A percentile compares a stretch with the other conserved stretches of the same genome.
Conservation (phyloP, 2,888 invertebrate species). For the Holacanthella duospinosa region DNA sequence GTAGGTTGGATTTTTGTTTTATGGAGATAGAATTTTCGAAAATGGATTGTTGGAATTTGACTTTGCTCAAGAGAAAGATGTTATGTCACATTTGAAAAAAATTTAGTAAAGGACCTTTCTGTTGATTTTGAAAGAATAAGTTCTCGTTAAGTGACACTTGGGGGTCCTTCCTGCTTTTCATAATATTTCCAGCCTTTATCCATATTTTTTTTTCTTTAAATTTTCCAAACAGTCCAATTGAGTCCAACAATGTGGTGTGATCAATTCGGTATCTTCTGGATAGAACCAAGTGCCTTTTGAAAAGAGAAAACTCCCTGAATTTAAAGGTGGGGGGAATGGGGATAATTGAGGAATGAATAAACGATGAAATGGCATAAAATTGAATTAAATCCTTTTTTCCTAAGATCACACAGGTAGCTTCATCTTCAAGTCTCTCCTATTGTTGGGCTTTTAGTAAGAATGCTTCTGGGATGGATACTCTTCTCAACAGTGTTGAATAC, state of each 20-base stretch:
- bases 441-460: background rate
- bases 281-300: no score
- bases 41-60: background rate
- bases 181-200: background rate
- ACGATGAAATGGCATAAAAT: slow-evolving; percentile 29
- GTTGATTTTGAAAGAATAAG: background rate
- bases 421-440: background rate
- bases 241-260: slow-evolving; percentile 9
- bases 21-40: background rate
- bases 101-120: no score
- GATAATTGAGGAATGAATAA: slow-evolving; percentile 24
- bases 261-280: background rate
- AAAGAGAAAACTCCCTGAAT: background rate
- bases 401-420: slow-evolving; percentile 27
- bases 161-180: slow-evolving; percentile 22
- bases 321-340: no score
- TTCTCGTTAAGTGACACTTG: slow-evolving; percentile 31
- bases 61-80: no score
- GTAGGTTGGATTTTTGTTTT: background rate
- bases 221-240: slow-evolving; percentile 22
- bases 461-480: background rate
- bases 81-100: no score
- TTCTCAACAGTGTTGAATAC: background rate
- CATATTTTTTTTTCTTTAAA: background rate
- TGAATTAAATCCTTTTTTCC: slow-evolving; percentile 7